Percentiles rank a stretch among this genome's conserved stretches.
phyloP scores from a whole-genome alignment of 2,797 vertebrate species.

The Pristis pectinata region DNA sequence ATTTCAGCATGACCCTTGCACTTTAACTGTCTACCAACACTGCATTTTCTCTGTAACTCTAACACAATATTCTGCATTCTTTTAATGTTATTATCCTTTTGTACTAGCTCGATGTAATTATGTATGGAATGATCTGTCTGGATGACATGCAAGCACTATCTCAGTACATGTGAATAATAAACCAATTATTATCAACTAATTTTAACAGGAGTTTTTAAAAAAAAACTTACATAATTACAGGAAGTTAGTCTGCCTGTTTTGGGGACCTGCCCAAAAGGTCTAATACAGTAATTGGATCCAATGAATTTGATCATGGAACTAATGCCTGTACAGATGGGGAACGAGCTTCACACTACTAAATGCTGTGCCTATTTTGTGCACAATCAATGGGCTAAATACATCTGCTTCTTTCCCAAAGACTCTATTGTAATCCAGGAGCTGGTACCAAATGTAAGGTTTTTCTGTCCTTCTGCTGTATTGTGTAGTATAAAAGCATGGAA shows the following conservation, averaged over 20 bases:
- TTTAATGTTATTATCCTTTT: too few species aligned
- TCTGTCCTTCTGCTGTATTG: not conserved
- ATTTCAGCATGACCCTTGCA: too few species aligned
- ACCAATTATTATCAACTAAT: not conserved
- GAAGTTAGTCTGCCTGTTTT: not conserved
- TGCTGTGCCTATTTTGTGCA: not conserved
- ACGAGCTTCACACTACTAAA: not conserved
- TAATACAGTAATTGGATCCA: not conserved
- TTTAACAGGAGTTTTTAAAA: not conserved
- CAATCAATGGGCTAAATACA: not conserved
- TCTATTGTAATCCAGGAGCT: not conserved
- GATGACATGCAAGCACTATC: too few species aligned
- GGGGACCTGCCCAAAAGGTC: not conserved
- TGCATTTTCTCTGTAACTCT: too few species aligned
- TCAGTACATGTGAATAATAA: too few species aligned
- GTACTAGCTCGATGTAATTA: too few species aligned
- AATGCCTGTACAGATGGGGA: not conserved
- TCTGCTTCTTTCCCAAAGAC: not conserved
- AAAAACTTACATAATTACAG: not conserved
- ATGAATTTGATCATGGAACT: not conserved
- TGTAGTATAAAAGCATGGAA: not conserved
- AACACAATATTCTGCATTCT: too few species aligned
- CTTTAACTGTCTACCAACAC: too few species aligned
- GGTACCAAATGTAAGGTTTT: not conserved
- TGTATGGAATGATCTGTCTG: too few species aligned